These are phyloP conservation scores for Leucopsar rothschildi DNA, from an alignment of 2,113 vertebrate genomes.

Conservation along the genomic window DNA sequence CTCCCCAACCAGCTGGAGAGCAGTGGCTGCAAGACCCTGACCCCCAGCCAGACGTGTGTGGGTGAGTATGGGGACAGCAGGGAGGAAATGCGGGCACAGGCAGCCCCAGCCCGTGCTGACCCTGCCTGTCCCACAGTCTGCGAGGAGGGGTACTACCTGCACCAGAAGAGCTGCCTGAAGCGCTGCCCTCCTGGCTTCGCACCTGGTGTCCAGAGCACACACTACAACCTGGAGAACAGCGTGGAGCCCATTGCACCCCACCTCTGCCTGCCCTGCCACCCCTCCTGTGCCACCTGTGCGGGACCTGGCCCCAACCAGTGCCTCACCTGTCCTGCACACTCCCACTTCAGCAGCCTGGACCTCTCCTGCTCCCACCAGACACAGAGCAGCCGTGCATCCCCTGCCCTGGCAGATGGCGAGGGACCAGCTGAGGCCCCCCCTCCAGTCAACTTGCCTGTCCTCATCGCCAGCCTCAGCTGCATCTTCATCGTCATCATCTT, in stretches of 20 bases:
- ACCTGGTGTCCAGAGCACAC: slow-evolving; percentile 74
- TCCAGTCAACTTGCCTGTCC: slow-evolving; percentile 75
- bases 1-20: slow-evolving; percentile 84
- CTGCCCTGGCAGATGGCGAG: slow-evolving; percentile 8
- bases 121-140: slow-evolving; percentile 77
- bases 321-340: slow-evolving; percentile 87
- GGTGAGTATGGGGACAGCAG: slow-evolving; percentile 75
- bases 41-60: slow-evolving; percentile 92
- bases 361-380: slow-evolving; percentile 86
- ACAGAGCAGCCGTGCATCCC: slow-evolving; percentile 90
- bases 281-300: slow-evolving; percentile 85
- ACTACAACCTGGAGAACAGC: slow-evolving; percentile 85
- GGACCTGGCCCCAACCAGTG: slow-evolving; percentile 81
- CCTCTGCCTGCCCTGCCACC: slow-evolving; percentile 88
- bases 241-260: slow-evolving; percentile 83
- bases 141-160: slow-evolving; percentile 89
- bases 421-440: neutral
- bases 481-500: slow-evolving; percentile 87
- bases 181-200: slow-evolving; percentile 85
- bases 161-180: slow-evolving; percentile 93
- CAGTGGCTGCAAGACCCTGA: slow-evolving; percentile 92
- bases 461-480: slow-evolving; percentile 88
- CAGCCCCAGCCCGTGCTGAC: fast-evolving
- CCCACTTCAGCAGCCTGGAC: slow-evolving; percentile 81
- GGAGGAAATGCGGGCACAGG: fast-evolving